Percentiles rank a stretch among this genome's conserved stretches.
phyloP scores from a whole-genome alignment of 2,888 invertebrate species.

The Agriopis marginaria region DNA sequence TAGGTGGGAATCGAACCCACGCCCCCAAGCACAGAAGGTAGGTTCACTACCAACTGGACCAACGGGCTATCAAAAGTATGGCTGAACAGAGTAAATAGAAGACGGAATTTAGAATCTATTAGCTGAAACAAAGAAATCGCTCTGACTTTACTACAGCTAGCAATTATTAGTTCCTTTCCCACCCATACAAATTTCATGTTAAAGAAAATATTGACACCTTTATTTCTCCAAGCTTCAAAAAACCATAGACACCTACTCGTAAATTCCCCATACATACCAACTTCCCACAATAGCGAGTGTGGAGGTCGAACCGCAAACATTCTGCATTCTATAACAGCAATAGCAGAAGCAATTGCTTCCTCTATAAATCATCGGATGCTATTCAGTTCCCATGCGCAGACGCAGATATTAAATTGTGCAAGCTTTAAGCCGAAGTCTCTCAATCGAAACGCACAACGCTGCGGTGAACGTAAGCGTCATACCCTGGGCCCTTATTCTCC shows the following conservation, averaged over 20 bases:
- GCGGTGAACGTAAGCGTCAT: no score
- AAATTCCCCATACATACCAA: not conserved
- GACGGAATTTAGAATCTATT: no score
- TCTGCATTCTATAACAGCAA: constrained; percentile 40
- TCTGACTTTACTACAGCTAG: no score
- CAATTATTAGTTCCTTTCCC: no score
- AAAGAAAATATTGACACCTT: not conserved
- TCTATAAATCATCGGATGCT: constrained; percentile 65
- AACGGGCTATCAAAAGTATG: no score
- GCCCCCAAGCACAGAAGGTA: no score
- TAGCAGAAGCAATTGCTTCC: constrained; percentile 67
- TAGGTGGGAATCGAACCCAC: no score
- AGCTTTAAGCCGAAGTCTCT: not conserved
- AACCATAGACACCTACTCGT: not conserved
- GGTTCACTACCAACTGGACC: no score
- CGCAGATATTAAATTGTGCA: constrained; percentile 19
- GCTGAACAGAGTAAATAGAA: no score
- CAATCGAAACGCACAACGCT: no score
- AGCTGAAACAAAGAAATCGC: no score
- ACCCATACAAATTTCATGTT: not conserved
- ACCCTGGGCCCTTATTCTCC: no score
- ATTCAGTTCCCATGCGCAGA: constrained; percentile 56
- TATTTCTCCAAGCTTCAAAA: not conserved
- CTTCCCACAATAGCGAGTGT: constrained; percentile 45
- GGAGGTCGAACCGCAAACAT: constrained; percentile 16